phyloP scores from a whole-genome alignment of 2,797 vertebrate genomes.

The Falco novaeseelandiae region DNA sequence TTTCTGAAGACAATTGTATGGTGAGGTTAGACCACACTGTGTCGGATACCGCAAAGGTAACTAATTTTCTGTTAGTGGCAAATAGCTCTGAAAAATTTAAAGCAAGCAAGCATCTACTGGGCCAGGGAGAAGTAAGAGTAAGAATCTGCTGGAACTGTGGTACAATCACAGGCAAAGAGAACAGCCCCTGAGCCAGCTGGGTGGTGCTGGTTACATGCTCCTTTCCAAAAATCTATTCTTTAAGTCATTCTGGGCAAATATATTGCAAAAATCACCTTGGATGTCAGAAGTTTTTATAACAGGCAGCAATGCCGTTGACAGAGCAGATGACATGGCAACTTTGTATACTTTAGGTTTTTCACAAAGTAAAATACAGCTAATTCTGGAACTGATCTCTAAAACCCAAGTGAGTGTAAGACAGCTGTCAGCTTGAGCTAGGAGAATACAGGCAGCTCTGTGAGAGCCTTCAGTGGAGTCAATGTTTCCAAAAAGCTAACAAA shows the following conservation, averaged over 20 bases:
- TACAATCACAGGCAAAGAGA: not conserved
- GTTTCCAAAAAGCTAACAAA: not conserved
- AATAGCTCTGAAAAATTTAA: not conserved
- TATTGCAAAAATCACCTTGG: not conserved
- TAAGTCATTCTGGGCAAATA: not conserved
- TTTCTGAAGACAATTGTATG: not conserved
- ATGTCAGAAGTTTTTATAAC: not conserved
- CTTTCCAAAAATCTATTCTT: not conserved
- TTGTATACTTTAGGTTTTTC: not conserved
- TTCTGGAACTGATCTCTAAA: not conserved
- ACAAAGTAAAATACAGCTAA: not conserved
- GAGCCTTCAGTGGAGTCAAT: not conserved
- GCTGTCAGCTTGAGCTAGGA: not conserved
- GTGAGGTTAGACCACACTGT: not conserved
- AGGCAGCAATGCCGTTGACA: not conserved
- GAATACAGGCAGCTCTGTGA: not conserved
- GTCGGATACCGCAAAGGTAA: not conserved
- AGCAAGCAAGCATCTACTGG: not conserved
- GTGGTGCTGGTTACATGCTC: not conserved
- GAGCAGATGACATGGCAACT: not conserved
- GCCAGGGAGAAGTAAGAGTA: not conserved
- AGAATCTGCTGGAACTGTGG: not conserved
- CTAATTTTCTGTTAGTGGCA: not conserved
- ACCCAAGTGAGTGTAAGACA: not conserved
- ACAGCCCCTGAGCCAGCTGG: not conserved